A percentile compares a stretch with the other conserved stretches of the same genome.
These are phyloP conservation scores for Rhea americana DNA, from an alignment of 2,113 vertebrate genomes.

Conservation along the genomic window DNA sequence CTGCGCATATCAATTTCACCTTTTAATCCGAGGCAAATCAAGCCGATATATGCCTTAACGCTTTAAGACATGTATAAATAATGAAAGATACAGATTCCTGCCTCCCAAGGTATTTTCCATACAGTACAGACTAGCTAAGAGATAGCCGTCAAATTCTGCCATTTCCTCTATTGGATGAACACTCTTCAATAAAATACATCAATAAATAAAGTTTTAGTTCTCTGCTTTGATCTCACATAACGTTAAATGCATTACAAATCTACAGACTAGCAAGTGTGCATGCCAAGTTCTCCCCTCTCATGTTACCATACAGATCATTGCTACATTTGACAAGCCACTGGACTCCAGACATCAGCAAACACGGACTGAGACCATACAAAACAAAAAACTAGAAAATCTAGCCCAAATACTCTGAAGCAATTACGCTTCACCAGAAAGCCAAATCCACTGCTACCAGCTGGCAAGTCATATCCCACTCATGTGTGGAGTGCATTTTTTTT, in stretches of 20 bases:
- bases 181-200: neutral
- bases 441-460: neutral
- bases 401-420: neutral
- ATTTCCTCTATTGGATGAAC: neutral
- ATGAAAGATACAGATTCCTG: neutral
- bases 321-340: neutral
- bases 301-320: neutral
- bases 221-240: neutral
- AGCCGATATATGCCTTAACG: neutral
- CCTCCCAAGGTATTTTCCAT: neutral
- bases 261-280: neutral
- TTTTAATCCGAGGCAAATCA: neutral
- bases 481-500: rapidly evolving
- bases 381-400: neutral
- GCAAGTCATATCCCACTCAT: neutral
- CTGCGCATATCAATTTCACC: neutral
- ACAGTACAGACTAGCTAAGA: neutral
- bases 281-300: neutral
- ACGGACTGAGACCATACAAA: neutral
- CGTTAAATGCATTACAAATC: neutral
- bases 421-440: neutral
- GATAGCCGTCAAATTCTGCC: neutral
- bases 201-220: neutral
- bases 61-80: neutral
- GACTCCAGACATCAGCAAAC: neutral